These are phyloP conservation scores for Idaea straminata DNA, from an alignment of 2,888 invertebrate genomes.

Conservation along the genomic window DNA sequence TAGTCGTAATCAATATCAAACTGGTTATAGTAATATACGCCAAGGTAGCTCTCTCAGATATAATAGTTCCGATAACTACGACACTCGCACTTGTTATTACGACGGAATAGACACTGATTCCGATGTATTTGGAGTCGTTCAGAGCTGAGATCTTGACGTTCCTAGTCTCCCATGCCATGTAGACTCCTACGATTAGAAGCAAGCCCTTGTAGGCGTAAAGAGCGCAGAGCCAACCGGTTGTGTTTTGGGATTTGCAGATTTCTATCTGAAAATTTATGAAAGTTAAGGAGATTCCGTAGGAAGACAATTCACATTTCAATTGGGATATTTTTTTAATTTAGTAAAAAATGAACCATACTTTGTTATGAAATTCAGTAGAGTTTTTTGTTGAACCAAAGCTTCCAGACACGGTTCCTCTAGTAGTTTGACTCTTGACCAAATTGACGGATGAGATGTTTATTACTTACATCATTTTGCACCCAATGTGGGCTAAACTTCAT, in stretches of 20 bases:
- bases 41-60: conserved; percentile 89
- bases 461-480: too few species aligned
- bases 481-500: too few species aligned
- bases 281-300: too few species aligned
- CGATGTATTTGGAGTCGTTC: conserved; percentile 96
- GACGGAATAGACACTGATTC: conserved; percentile 94
- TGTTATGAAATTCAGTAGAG: too few species aligned
- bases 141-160: conserved; percentile 94
- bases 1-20: conserved; percentile 91
- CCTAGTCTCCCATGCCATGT: conserved; percentile 98
- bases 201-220: conserved; percentile 95
- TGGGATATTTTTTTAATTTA: too few species aligned
- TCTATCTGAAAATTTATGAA: conserved; percentile 84
- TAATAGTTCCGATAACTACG: conserved; percentile 92
- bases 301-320: too few species aligned
- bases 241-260: conserved; percentile 92
- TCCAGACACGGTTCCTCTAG: too few species aligned
- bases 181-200: conserved; percentile 92
- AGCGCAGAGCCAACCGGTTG: conserved; percentile 93
- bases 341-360: too few species aligned
- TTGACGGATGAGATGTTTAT: too few species aligned
- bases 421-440: too few species aligned
- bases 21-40: conserved; percentile 91
- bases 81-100: conserved; percentile 93
- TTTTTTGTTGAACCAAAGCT: too few species aligned